These are phyloP conservation scores for Leptinotarsa tumamoca DNA, from an alignment of 2,888 invertebrate species.

Conservation along the genomic window DNA sequence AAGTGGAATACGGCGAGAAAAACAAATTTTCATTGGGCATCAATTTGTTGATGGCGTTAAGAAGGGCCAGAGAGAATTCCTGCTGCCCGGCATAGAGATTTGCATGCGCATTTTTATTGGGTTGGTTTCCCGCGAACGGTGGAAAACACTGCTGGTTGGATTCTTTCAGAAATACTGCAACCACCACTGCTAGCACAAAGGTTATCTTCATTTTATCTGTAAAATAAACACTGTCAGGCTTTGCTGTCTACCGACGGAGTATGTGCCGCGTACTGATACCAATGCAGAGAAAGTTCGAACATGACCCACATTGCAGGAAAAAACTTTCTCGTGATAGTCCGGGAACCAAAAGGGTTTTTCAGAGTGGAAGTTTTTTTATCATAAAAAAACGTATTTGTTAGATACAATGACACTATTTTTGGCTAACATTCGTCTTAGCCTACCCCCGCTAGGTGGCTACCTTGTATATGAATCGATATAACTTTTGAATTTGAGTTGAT, in stretches of 20 bases:
- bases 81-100: constrained; percentile 73
- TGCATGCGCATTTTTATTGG: constrained; percentile 52
- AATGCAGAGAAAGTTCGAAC: constrained; percentile 54
- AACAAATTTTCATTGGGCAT: constrained; percentile 82
- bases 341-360: neutral
- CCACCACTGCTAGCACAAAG: constrained; percentile 56
- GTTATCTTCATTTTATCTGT: constrained; percentile 65
- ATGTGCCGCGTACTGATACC: constrained; percentile 39
- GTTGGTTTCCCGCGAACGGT: constrained; percentile 62
- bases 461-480: too few relatives aligned
- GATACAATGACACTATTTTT: too few relatives aligned
- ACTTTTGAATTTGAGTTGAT: too few relatives aligned
- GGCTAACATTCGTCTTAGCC: too few relatives aligned
- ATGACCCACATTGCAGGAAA: constrained; percentile 56
- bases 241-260: constrained; percentile 27
- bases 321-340: constrained; percentile 56
- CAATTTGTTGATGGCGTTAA: constrained; percentile 75
- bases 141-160: constrained; percentile 68
- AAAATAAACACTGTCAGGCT: constrained; percentile 35
- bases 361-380: too few relatives aligned
- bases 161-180: constrained; percentile 40
- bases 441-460: too few relatives aligned
- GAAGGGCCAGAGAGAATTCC: constrained; percentile 78
- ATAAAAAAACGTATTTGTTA: too few relatives aligned
- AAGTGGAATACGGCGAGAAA: constrained; percentile 89